Conservation (phyloP, 2,113 vertebrate genomes). For the Felis chaus region DNA sequence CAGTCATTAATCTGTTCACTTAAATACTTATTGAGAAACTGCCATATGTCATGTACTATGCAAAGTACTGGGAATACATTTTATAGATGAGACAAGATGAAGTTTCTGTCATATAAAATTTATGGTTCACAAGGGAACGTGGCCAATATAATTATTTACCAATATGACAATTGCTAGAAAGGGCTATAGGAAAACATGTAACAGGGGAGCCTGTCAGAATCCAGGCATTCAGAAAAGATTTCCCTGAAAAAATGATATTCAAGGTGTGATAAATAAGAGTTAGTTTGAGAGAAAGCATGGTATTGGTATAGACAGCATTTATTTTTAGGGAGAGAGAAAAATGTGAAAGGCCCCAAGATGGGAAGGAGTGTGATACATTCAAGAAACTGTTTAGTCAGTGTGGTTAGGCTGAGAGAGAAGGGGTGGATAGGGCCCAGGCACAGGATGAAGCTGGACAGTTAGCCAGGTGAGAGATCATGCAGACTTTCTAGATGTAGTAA, state of each 20-base stretch:
- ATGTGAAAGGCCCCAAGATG: neutral
- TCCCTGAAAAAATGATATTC: neutral
- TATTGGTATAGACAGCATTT: neutral
- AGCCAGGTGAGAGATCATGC: neutral
- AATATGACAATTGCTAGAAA: neutral
- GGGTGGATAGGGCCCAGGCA: too few relatives aligned
- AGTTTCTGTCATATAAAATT: neutral
- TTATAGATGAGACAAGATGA: neutral
- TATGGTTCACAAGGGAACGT: neutral
- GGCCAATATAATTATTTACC: conserved; percentile 21
- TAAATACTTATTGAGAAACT: neutral
- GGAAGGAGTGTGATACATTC: neutral
- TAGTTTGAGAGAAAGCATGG: neutral
- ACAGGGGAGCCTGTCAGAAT: neutral
- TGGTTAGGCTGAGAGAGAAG: neutral
- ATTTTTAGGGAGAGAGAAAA: neutral
- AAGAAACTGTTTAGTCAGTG: neutral
- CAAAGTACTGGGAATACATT: neutral
- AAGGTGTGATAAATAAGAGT: neutral
- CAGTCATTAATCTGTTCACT: neutral
- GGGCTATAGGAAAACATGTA: neutral
- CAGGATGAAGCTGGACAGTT: neutral
- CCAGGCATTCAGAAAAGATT: conserved; percentile 7
- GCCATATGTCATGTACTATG: neutral
- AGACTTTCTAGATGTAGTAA: neutral